A percentile compares a stretch with the other conserved stretches of the same genome.
Conservation (phyloP, 2,797 vertebrate genomes). For the Buphagus erythrorhynchus region DNA sequence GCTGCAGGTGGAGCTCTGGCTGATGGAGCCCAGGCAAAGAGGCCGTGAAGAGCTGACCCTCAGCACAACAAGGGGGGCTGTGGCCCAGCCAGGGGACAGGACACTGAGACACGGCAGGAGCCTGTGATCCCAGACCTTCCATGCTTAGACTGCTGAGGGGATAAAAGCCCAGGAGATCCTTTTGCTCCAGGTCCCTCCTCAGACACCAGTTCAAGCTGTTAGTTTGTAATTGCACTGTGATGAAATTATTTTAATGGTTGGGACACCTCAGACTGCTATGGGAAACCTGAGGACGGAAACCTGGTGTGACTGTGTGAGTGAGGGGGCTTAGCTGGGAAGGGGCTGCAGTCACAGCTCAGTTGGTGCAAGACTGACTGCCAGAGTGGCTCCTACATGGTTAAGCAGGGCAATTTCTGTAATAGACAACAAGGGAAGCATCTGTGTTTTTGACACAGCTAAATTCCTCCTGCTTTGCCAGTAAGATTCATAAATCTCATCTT, state of each 20-base stretch:
- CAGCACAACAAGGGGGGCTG: background rate
- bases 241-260: background rate
- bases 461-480: background rate
- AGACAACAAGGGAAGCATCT: background rate
- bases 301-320: background rate
- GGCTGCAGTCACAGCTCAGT: accelerated
- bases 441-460: background rate
- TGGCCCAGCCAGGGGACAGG: background rate
- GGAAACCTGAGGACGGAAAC: background rate
- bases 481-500: background rate
- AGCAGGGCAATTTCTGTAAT: background rate
- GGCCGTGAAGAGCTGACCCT: background rate
- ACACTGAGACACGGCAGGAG: background rate
- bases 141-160: accelerated
- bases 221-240: background rate
- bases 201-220: accelerated
- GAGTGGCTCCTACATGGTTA: background rate
- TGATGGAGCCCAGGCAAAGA: background rate
- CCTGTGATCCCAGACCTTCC: background rate
- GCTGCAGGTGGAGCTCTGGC: background rate
- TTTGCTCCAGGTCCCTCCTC: background rate
- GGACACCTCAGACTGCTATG: accelerated
- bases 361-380: background rate
- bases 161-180: background rate
- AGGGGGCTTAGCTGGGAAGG: background rate